Conservation (phyloP, 92 coral and sea anemone genomes). For the Ricordea florida region DNA sequence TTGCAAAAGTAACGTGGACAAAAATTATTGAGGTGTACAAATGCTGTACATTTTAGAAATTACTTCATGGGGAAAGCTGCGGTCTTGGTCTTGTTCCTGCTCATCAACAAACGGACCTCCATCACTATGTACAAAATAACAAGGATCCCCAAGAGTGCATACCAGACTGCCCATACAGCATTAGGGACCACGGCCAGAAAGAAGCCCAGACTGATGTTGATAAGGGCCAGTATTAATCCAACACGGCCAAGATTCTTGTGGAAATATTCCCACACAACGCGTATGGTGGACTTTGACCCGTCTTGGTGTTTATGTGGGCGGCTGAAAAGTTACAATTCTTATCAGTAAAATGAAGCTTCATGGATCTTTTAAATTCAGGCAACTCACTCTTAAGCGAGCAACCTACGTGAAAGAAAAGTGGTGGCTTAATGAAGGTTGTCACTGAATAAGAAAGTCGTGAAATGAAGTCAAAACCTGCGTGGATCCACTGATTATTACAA, state of each 20-base stretch:
- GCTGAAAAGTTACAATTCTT: constrained; percentile 27
- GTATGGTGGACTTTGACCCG: constrained; percentile 66
- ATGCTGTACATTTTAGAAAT: too few species aligned
- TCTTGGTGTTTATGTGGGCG: constrained; percentile 89
- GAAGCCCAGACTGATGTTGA: constrained; percentile 88
- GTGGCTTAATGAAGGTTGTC: too few species aligned
- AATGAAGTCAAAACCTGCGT: too few species aligned
- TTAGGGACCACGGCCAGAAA: constrained; percentile 90
- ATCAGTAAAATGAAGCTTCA: neutral
- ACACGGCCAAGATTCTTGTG: constrained; percentile 87
- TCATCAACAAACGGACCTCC: constrained; percentile 58
- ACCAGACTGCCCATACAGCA: constrained; percentile 91
- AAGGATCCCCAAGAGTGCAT: constrained; percentile 64
- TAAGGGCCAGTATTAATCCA: constrained; percentile 86
- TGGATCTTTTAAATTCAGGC: neutral
- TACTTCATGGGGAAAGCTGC: constrained; percentile 20
- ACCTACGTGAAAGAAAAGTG: too few species aligned
- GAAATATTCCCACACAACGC: constrained; percentile 85
- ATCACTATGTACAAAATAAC: constrained; percentile 64
- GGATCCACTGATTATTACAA: too few species aligned
- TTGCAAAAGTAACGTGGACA: too few species aligned
- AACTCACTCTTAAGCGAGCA: neutral
- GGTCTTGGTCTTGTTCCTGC: neutral
- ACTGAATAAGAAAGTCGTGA: too few species aligned
- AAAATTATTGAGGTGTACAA: too few species aligned